These are phyloP conservation scores for Pseudopipra pipra DNA, from an alignment of 2,113 vertebrate species.

Conservation along the genomic window DNA sequence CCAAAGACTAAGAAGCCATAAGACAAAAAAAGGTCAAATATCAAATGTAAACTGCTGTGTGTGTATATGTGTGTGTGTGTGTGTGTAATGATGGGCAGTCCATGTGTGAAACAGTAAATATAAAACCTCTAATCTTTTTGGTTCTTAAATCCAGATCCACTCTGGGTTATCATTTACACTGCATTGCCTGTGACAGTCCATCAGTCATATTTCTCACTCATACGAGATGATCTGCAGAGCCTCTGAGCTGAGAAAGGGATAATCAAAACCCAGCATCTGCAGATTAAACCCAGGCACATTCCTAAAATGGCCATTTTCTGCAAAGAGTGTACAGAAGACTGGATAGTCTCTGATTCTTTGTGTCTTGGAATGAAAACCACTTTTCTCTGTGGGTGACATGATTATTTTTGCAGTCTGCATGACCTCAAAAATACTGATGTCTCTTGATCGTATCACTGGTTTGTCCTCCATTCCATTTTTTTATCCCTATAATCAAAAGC, in stretches of 20 bases:
- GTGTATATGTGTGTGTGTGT: neutral
- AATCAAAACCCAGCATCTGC: neutral
- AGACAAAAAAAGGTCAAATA: neutral
- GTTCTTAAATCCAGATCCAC: neutral
- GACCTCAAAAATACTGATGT: neutral
- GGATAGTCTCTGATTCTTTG: neutral
- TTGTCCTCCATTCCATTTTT: neutral
- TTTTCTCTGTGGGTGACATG: neutral
- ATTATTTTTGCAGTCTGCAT: neutral
- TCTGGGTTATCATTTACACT: neutral
- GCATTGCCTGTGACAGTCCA: neutral
- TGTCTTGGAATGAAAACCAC: neutral
- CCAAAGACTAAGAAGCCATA: neutral
- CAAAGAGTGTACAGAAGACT: neutral
- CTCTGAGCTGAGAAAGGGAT: neutral
- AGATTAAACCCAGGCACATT: neutral
- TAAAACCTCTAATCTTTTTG: neutral
- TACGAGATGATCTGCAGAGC: neutral
- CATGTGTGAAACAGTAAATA: neutral
- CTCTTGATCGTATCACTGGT: neutral
- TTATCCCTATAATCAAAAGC: neutral
- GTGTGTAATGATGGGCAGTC: neutral
- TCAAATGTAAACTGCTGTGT: neutral
- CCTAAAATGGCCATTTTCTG: neutral
- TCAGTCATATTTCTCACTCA: neutral